Evolutionary conservation across 2,797 vertebrate genomes (phyloP).

Genomic region (Adrianichthys oophorus): DNA sequence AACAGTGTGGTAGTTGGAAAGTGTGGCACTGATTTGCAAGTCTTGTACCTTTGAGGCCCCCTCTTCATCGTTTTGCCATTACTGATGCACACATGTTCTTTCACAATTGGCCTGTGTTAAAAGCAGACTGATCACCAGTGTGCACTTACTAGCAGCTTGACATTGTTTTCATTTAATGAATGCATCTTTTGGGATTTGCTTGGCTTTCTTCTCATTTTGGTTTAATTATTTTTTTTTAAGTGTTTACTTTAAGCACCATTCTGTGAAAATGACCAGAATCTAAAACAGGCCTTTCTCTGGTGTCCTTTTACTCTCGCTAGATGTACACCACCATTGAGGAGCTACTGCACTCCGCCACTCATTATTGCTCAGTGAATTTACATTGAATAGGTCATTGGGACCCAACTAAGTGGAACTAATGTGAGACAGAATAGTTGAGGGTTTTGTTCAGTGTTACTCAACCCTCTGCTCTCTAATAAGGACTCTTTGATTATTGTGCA

Average conservation of each 20-base stretch:
- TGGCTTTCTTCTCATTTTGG: slow-evolving; percentile 26
- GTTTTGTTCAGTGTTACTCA: slow-evolving; percentile 82
- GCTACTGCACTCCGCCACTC: slow-evolving; percentile 74
- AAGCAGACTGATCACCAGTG: slow-evolving; percentile 23
- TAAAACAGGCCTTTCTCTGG: slow-evolving; percentile 54
- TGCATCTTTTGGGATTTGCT: slow-evolving; percentile 42
- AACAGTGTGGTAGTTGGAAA: slow-evolving; percentile 39
- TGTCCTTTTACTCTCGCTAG: slow-evolving; percentile 69
- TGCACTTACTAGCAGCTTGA: slow-evolving; percentile 17
- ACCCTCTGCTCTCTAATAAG: slow-evolving; percentile 79
- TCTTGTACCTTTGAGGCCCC: slow-evolving; percentile 49
- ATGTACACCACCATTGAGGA: slow-evolving; percentile 76
- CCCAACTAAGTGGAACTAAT: slow-evolving; percentile 94
- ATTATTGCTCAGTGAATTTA: slow-evolving; percentile 80
- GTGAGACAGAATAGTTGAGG: slow-evolving; percentile 83
- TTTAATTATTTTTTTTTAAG: slow-evolving; percentile 56
- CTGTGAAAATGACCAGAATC: slow-evolving; percentile 59
- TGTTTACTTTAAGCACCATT: slow-evolving; percentile 62
- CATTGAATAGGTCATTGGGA: slow-evolving; percentile 91
- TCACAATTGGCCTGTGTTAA: slow-evolving; percentile 18
- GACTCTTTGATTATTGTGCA: slow-evolving; percentile 77
- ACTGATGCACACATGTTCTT: slow-evolving; percentile 20
- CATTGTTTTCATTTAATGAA: slow-evolving; percentile 36
- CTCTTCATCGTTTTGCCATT: slow-evolving; percentile 30
- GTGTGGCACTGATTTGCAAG: slow-evolving; percentile 51